These are phyloP conservation scores for Campylomormyrus numenius DNA, from an alignment of 2,113 vertebrate genomes.

Conservation along the genomic window DNA sequence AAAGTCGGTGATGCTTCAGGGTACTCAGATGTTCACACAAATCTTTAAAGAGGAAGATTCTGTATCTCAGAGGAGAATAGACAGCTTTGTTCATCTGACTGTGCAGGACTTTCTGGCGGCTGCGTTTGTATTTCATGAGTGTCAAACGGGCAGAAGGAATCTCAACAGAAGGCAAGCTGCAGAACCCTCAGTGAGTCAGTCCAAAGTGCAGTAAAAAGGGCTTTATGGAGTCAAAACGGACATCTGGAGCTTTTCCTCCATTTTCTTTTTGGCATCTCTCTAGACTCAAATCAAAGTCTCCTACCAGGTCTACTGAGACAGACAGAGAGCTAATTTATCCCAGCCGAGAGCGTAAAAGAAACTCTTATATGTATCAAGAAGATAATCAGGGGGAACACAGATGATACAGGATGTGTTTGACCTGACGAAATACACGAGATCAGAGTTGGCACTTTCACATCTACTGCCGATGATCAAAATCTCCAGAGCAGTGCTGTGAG, in stretches of 20 bases:
- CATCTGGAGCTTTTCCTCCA: background rate
- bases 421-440: background rate
- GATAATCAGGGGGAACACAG: background rate
- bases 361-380: background rate
- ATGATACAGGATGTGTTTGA: background rate
- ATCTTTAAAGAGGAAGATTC: background rate
- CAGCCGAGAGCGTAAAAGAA: background rate
- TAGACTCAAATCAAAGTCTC: background rate
- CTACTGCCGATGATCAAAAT: background rate
- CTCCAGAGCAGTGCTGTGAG: background rate
- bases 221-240: background rate
- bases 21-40: background rate
- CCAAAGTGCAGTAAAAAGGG: background rate
- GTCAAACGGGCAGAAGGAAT: background rate
- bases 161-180: background rate
- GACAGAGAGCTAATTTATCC: background rate
- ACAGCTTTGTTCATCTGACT: background rate
- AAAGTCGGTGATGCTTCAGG: background rate
- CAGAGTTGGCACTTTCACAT: background rate
- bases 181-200: background rate
- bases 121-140: background rate
- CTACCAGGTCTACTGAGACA: too few relatives aligned
- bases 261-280: background rate
- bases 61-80: background rate
- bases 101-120: background rate